These are phyloP conservation scores for Suillia variegata DNA, from an alignment of 2,888 invertebrate genomes.

Conservation along the genomic window DNA sequence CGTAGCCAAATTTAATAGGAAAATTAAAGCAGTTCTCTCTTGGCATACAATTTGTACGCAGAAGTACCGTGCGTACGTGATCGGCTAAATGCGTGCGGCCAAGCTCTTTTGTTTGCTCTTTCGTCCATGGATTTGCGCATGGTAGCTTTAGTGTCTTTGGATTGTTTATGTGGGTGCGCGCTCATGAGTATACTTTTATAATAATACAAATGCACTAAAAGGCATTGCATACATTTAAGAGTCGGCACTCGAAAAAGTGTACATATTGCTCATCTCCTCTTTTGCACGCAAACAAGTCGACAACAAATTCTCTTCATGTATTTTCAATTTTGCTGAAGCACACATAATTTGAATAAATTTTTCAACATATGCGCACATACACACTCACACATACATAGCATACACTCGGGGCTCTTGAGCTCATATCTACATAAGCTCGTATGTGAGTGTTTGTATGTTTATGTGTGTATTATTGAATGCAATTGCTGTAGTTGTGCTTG, in stretches of 20 bases:
- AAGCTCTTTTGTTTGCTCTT: background rate
- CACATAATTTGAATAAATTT: slow-evolving; percentile 37
- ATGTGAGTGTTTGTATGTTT: background rate
- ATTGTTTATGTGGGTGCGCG: background rate
- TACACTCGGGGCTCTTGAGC: background rate
- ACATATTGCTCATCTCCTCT: background rate
- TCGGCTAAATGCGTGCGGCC: background rate
- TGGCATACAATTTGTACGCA: background rate
- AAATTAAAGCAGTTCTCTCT: background rate
- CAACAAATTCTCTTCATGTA: slow-evolving; percentile 18
- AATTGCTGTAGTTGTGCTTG: background rate
- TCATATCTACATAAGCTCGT: background rate
- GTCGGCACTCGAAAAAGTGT: background rate
- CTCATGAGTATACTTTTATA: background rate
- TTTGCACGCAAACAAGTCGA: background rate
- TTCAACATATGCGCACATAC: background rate
- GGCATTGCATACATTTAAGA: background rate
- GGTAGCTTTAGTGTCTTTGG: background rate
- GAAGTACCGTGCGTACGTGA: too few species aligned
- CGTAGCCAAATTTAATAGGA: too few species aligned
- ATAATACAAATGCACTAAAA: background rate
- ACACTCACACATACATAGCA: background rate
- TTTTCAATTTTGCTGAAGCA: slow-evolving; percentile 45
- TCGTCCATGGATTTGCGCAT: background rate
- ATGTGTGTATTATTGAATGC: background rate